Evolutionary conservation across 2,888 invertebrate species (phyloP), one percentile per base, ranked within the genome.

Genomic region (Argyresthia goedartella): DNA sequence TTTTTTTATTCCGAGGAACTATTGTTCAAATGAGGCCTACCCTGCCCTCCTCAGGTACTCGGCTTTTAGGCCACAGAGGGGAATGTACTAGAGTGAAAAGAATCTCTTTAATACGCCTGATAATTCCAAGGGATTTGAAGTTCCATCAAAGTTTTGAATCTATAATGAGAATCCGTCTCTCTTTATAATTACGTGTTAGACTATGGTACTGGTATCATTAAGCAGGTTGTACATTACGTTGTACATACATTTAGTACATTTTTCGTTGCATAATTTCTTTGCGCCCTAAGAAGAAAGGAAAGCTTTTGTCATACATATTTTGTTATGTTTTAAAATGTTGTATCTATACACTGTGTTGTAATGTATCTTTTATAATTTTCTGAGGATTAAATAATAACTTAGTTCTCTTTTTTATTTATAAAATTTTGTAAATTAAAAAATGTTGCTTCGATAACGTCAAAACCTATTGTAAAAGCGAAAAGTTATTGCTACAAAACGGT

Each of bases 61-160:
- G 7, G 8, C 8, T 42, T 13, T 8, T 8, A 14, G 49, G 25
- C 49, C 16, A 8, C 49, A 41, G 11, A 41, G 49, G 41, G 15
- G 49, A 25, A 25, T 25, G 25, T 4, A 25, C 25, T 25, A 25
- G 25, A 25, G 6, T 2, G 6, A 25, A 25, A 25, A 25, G 25
- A 4, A 25, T 25, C 25, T 25, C 25, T 25, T 25, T 25, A 25
- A 2, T 25, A 25, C 25, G 25, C 25, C 25, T 25, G 25, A 25
- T 25, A 25, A 13, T 44, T 44, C 48, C 10, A 14, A 4, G 35
- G 13, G 36, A 48, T 14, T 15, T 14, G 14, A 13, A 16, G 11
- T 36, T 36, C 9, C 35, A 48, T 48, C 48, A 48, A 48, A 48
- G 14, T 46, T 25, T 48, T 48, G 48, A 34, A 48, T 48, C 48